Evolutionary conservation across 2,113 vertebrate species (phyloP).

Genomic region (Neodontobutis hainanensis): DNA sequence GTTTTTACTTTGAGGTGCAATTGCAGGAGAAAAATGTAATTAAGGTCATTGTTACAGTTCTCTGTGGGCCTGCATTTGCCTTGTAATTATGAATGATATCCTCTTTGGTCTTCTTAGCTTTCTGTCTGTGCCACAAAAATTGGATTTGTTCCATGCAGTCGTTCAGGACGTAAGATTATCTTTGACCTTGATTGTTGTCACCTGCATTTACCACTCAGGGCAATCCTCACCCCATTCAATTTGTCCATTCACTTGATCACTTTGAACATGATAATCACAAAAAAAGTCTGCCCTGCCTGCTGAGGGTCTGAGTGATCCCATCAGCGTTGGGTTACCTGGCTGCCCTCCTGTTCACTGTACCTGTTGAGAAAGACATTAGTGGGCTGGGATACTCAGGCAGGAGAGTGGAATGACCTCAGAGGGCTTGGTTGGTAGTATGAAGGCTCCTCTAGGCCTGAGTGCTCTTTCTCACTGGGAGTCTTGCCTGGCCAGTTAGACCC

Average conservation of each 20-base stretch:
- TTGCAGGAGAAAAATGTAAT: slow-evolving; percentile 73
- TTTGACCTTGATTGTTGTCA: slow-evolving; percentile 76
- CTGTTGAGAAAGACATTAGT: slow-evolving; percentile 71
- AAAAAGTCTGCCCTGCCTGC: slow-evolving; percentile 56
- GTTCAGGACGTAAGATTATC: slow-evolving; percentile 68
- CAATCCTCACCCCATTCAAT: slow-evolving; percentile 55
- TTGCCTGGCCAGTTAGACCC: slow-evolving; percentile 83
- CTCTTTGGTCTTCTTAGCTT: slow-evolving; percentile 75
- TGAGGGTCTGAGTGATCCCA: slow-evolving; percentile 68
- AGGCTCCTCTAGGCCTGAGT: slow-evolving; percentile 73
- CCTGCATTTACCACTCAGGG: slow-evolving; percentile 58
- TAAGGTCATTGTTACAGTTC: slow-evolving; percentile 77
- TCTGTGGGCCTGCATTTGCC: slow-evolving; percentile 68
- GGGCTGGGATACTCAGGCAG: slow-evolving; percentile 50
- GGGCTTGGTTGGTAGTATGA: slow-evolving; percentile 74
- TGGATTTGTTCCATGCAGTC: slow-evolving; percentile 75
- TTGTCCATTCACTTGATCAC: slow-evolving; percentile 65
- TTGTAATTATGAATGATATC: slow-evolving; percentile 77
- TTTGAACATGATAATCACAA: slow-evolving; percentile 64
- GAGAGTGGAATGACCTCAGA: slow-evolving; percentile 62
- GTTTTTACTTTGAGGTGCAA: slow-evolving; percentile 72
- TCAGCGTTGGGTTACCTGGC: slow-evolving; percentile 72
- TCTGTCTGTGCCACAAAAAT: slow-evolving; percentile 69
- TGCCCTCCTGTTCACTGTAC: slow-evolving; percentile 66
- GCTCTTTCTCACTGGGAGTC: slow-evolving; percentile 70